These are phyloP conservation scores for Carassius auratus DNA, from an alignment of 2,113 vertebrate species.

Conservation along the genomic window DNA sequence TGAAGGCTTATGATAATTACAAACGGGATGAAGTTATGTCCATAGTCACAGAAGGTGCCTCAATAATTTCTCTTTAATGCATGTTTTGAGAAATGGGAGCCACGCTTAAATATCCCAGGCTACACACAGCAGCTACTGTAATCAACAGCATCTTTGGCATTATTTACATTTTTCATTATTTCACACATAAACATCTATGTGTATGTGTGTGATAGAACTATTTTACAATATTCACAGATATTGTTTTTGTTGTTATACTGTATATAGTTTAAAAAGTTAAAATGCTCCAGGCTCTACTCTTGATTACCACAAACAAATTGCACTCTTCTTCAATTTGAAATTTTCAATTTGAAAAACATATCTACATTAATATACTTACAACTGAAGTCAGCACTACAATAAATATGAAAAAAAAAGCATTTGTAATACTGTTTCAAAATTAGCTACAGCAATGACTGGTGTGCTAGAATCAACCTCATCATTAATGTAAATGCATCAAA, in stretches of 20 bases:
- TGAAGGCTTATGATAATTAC: slow-evolving; percentile 77
- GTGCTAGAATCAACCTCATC: not conserved
- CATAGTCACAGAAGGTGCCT: slow-evolving; percentile 79
- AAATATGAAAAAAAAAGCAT: not conserved
- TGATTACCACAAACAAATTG: not conserved
- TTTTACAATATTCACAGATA: too few relatives aligned
- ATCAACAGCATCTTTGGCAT: not conserved
- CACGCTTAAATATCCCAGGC: not conserved
- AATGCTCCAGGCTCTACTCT: too few relatives aligned
- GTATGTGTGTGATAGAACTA: too few relatives aligned
- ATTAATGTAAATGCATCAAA: not conserved
- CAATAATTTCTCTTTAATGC: not conserved
- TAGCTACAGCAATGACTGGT: not conserved
- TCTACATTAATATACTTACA: not conserved
- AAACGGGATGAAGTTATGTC: slow-evolving; percentile 74
- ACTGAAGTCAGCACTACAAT: not conserved
- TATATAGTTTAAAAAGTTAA: too few relatives aligned
- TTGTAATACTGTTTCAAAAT: not conserved
- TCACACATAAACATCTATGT: too few relatives aligned
- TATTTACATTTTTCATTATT: not conserved
- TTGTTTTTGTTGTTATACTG: too few relatives aligned
- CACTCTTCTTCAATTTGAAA: not conserved
- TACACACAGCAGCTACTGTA: not conserved
- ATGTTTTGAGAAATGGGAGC: not conserved
- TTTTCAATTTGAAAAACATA: not conserved